A percentile compares a stretch with the other conserved stretches of the same genome.
These are phyloP conservation scores for Pipa parva DNA, from an alignment of 2,113 vertebrate species.

Conservation along the genomic window DNA sequence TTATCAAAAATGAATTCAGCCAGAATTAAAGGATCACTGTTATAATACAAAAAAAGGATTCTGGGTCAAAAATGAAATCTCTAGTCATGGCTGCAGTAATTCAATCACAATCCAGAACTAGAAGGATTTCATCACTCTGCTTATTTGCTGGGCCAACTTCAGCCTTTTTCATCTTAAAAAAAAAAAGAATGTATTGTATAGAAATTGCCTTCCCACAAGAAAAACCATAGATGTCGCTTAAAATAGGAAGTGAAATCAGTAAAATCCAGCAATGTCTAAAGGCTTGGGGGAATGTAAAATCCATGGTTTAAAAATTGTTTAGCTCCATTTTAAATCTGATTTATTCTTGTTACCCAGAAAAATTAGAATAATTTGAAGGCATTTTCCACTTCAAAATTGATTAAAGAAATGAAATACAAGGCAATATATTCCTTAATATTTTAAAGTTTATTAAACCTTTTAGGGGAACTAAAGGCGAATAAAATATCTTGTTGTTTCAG, in stretches of 20 bases:
- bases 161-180: conserved; percentile 7
- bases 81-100: conserved; percentile 2
- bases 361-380: too few relatives aligned
- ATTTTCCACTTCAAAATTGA: too few relatives aligned
- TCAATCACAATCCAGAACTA: conserved; percentile 14
- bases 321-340: neutral
- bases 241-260: neutral
- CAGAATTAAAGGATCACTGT: conserved; percentile 20
- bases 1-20: neutral
- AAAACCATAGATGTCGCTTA: neutral
- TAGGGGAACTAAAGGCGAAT: too few relatives aligned
- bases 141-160: conserved; percentile 1
- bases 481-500: too few relatives aligned
- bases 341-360: neutral
- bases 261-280: neutral
- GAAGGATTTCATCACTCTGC: conserved; percentile 18
- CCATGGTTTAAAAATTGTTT: too few relatives aligned
- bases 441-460: too few relatives aligned
- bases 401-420: neutral
- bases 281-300: neutral
- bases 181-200: conserved; percentile 11
- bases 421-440: neutral
- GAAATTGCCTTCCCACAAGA: neutral
- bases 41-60: conserved; percentile 5
- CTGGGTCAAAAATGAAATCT: conserved; percentile 22